These are phyloP conservation scores for Hymenopus coronatus DNA, from an alignment of 2,888 invertebrate species.

Conservation along the genomic window DNA sequence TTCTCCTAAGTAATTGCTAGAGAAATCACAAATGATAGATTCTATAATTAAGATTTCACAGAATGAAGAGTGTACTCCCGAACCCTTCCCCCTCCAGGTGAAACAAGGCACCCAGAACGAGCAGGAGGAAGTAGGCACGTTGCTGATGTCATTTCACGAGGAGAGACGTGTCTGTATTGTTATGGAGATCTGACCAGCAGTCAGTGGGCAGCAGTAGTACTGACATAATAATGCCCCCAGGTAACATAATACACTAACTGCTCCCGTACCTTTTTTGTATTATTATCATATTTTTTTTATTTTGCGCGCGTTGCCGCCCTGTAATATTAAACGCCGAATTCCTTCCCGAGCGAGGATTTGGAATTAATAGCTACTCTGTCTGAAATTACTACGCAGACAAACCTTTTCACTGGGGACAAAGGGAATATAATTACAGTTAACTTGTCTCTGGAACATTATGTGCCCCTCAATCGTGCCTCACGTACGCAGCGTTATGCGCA, in stretches of 20 bases:
- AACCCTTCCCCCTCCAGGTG: neutral
- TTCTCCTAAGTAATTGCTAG: no score
- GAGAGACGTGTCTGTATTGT: slow-evolving; percentile 7
- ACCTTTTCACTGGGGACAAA: neutral
- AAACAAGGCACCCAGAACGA: no score
- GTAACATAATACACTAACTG: slow-evolving; percentile 17
- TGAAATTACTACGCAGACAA: neutral
- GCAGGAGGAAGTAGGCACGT: neutral
- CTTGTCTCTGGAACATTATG: neutral
- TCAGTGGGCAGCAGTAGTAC: slow-evolving; percentile 24
- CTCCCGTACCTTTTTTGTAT: slow-evolving; percentile 7
- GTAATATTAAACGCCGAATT: slow-evolving; percentile 19
- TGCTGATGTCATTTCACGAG: neutral
- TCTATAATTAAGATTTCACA: no score
- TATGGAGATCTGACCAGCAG: slow-evolving; percentile 22
- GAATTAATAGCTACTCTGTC: slow-evolving; percentile 8
- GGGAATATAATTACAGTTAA: neutral
- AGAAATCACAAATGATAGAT: no score
- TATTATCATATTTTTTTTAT: neutral
- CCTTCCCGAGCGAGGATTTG: neutral
- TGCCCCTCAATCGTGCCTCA: neutral
- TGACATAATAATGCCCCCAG: neutral
- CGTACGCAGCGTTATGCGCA: neutral
- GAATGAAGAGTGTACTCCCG: no score
- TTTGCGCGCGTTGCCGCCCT: slow-evolving; percentile 10